phyloP scores from a whole-genome alignment of 2,113 vertebrate genomes.

The Pipa parva region DNA sequence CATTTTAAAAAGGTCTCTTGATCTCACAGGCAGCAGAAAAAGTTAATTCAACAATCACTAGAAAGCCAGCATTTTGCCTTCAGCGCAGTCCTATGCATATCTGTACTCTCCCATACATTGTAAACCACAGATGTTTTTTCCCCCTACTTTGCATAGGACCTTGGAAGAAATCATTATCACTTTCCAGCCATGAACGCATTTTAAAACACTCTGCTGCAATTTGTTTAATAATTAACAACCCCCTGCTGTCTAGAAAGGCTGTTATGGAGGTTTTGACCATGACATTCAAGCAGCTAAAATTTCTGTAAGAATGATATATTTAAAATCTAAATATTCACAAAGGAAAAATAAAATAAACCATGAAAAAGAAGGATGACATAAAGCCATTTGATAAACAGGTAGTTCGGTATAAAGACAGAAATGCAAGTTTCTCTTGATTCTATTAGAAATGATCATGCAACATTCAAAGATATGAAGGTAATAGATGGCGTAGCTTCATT shows the following conservation, averaged over 20 bases:
- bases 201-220: background rate
- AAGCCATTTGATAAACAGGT: too few species aligned
- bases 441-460: too few species aligned
- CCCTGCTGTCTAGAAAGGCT: constrained; percentile 19
- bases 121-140: background rate
- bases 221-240: constrained; percentile 20
- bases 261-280: constrained; percentile 10
- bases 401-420: too few species aligned
- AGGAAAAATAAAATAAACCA: constrained; percentile 19
- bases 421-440: too few species aligned
- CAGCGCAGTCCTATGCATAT: background rate
- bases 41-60: too few species aligned
- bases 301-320: constrained; percentile 8
- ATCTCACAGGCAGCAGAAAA: too few species aligned
- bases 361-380: constrained; percentile 2
- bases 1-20: too few species aligned
- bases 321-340: constrained; percentile 11
- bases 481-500: too few species aligned
- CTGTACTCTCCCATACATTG: background rate
- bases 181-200: constrained; percentile 5
- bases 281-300: constrained; percentile 7
- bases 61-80: background rate
- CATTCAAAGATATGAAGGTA: too few species aligned
- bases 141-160: background rate
- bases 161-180: constrained; percentile 19